These are phyloP conservation scores for Andrena trimmerana DNA, from an alignment of 2,888 invertebrate genomes.

Conservation along the genomic window DNA sequence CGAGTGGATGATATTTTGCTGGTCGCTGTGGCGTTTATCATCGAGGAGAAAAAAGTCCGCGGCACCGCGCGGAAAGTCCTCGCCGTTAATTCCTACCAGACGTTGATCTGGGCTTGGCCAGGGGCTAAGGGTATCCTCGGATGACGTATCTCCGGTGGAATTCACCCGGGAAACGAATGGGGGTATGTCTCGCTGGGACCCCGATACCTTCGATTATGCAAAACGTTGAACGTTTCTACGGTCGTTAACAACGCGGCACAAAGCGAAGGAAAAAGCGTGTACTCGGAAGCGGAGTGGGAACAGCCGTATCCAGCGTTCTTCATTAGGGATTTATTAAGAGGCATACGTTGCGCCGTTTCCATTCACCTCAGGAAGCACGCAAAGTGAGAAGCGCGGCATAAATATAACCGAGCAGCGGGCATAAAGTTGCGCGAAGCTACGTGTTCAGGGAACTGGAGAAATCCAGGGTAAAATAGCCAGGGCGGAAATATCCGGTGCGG, in stretches of 20 bases:
- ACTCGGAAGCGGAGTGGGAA: neutral
- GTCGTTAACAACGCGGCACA: neutral
- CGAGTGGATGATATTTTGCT: slow-evolving; percentile 14
- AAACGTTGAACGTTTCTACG: neutral
- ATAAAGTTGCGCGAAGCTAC: slow-evolving; percentile 50
- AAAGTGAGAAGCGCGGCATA: slow-evolving; percentile 38
- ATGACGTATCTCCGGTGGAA: slow-evolving; percentile 2
- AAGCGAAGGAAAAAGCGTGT: neutral
- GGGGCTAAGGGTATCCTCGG: slow-evolving; percentile 22
- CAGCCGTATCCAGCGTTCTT: slow-evolving; percentile 6
- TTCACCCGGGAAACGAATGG: neutral
- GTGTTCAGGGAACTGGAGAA: slow-evolving; percentile 52
- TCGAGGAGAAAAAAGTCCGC: neutral
- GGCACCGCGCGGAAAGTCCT: slow-evolving; percentile 18
- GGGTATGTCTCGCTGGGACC: neutral
- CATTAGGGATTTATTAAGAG: slow-evolving; percentile 21
- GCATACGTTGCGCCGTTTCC: slow-evolving; percentile 18
- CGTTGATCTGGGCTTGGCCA: neutral
- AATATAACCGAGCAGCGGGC: slow-evolving; percentile 41
- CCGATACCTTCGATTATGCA: neutral
- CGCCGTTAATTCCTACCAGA: slow-evolving; percentile 37
- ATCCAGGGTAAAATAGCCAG: slow-evolving; percentile 56
- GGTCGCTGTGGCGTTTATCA: neutral
- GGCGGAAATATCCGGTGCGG: slow-evolving; percentile 59
- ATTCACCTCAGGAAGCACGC: slow-evolving; percentile 28